These are phyloP conservation scores for Yponomeuta malinellus DNA, from an alignment of 2,888 invertebrate genomes.

Conservation along the genomic window DNA sequence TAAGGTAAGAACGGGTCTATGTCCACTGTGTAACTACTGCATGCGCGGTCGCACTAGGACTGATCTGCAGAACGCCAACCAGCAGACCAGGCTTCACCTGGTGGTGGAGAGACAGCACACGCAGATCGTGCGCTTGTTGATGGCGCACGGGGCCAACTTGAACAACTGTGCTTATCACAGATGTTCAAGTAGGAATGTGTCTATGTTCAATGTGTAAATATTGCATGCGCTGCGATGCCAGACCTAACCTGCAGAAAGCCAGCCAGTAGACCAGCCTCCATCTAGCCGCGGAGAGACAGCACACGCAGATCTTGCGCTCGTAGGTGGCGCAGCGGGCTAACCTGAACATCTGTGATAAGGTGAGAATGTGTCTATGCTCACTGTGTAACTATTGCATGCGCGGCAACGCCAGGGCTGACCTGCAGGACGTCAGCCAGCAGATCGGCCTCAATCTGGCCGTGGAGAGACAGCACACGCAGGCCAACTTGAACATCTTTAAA, in stretches of 20 bases:
- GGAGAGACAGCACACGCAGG: constrained; percentile 97
- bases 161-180: constrained; percentile 80
- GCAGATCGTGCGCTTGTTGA: constrained; percentile 95
- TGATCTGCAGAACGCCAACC: constrained; percentile 96
- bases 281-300: constrained; percentile 96
- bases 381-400: constrained; percentile 55
- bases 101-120: constrained; percentile 98
- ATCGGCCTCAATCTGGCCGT: constrained; percentile 91
- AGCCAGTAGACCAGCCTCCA: constrained; percentile 95
- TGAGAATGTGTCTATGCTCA: constrained; percentile 54
- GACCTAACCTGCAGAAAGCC: constrained; percentile 96
- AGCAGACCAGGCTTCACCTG: constrained; percentile 94
- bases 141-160: constrained; percentile 93
- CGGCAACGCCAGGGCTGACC: constrained; percentile 94
- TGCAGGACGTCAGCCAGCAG: constrained; percentile 93
- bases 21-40: too few relatives aligned
- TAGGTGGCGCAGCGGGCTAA: constrained; percentile 95
- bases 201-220: too few relatives aligned
- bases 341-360: constrained; percentile 97
- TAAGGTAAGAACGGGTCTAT: constrained; percentile 82
- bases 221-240: constrained; percentile 86
- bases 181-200: constrained; percentile 87
- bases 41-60: constrained; percentile 93
- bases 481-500: constrained; percentile 82
- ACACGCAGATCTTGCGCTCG: constrained; percentile 96